A percentile compares a stretch with the other conserved stretches of the same genome.
Conservation (phyloP, 2,888 invertebrate species). For the Hyposoter dolosus region DNA sequence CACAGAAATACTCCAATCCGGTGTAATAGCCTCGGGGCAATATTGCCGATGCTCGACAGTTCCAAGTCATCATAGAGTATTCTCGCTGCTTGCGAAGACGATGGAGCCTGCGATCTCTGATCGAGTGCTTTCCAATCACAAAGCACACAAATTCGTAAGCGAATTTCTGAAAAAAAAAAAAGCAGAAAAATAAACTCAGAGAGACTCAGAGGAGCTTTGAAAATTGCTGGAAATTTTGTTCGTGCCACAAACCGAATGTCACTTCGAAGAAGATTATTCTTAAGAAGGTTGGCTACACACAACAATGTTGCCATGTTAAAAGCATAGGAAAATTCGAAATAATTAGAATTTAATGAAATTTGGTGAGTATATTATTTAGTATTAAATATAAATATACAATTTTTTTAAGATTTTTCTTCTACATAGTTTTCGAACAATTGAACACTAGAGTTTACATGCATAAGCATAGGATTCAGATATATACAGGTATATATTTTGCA, state of each 20-base stretch:
- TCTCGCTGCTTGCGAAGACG: background rate
- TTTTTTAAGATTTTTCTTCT: too few relatives aligned
- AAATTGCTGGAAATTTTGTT: background rate
- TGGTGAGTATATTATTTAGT: too few relatives aligned
- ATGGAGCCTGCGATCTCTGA: background rate
- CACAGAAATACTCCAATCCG: conserved; percentile 16
- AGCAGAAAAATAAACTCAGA: background rate
- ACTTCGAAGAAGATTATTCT: background rate
- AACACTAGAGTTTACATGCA: too few relatives aligned
- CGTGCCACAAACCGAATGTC: background rate
- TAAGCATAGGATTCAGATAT: too few relatives aligned
- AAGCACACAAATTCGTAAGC: background rate
- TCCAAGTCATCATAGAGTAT: conserved; percentile 1
- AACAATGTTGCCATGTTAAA: too few relatives aligned
- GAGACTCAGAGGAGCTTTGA: background rate
- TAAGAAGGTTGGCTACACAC: too few relatives aligned
- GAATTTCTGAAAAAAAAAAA: background rate
- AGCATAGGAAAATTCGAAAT: too few relatives aligned
- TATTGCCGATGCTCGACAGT: conserved; percentile 3
- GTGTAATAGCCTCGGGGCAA: conserved; percentile 19
- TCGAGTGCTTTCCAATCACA: background rate
- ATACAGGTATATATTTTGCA: too few relatives aligned
- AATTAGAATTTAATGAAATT: too few relatives aligned
- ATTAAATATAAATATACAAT: too few relatives aligned
- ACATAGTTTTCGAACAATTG: too few relatives aligned